Percentiles rank a stretch among this genome's conserved stretches.
Conservation (phyloP, 2,113 vertebrate species). For the Centropus unirufus region DNA sequence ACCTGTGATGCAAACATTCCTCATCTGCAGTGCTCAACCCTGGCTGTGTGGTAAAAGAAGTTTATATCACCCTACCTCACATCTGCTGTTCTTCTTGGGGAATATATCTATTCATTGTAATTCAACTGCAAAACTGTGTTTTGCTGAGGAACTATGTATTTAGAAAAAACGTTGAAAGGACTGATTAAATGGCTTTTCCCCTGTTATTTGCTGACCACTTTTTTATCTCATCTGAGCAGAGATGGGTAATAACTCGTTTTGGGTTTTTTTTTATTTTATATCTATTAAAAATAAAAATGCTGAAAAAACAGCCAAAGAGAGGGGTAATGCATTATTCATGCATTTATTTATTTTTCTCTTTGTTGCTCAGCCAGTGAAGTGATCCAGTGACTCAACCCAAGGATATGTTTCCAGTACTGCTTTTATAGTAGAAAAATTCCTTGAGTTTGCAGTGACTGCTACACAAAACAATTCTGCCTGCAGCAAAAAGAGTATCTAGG, state of each 20-base stretch:
- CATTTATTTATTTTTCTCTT: neutral
- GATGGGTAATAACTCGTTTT: neutral
- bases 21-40: neutral
- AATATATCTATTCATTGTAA: neutral
- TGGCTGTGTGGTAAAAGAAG: neutral
- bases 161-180: neutral
- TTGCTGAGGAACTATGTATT: neutral
- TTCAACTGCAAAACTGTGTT: neutral
- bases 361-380: neutral
- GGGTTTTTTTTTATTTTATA: neutral
- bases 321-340: neutral
- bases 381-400: neutral
- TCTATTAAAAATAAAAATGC: neutral
- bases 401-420: neutral
- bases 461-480: neutral
- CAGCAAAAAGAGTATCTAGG: rapidly evolving
- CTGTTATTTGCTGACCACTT: neutral
- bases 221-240: neutral
- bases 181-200: neutral
- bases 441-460: neutral
- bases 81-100: slow-evolving; percentile 13
- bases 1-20: neutral
- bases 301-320: neutral
- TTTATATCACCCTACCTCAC: slow-evolving; percentile 1
- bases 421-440: neutral